phyloP scores from a whole-genome alignment of 2,888 invertebrate genomes.

The Troides helena region DNA sequence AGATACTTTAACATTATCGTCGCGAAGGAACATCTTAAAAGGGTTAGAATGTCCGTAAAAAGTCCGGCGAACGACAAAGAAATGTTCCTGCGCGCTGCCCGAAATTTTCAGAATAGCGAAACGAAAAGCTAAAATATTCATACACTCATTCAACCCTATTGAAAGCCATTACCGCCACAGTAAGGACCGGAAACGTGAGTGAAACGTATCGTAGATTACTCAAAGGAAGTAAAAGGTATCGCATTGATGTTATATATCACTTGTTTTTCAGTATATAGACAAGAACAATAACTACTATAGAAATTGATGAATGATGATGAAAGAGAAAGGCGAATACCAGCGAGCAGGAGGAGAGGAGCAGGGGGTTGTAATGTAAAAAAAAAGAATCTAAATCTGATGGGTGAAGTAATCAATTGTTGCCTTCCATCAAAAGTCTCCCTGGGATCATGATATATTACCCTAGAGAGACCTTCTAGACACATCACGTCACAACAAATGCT shows the following conservation, averaged over 20 bases:
- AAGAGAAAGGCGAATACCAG: too few species aligned
- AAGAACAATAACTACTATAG: too few species aligned
- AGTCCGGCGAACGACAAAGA: conserved; percentile 1
- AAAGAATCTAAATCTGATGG: too few species aligned
- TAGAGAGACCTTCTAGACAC: too few species aligned
- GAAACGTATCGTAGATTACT: not conserved
- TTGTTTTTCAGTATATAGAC: not conserved
- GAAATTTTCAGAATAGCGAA: conserved; percentile 4
- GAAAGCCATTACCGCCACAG: conserved; percentile 21
- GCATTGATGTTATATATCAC: not conserved
- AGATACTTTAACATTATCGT: not conserved
- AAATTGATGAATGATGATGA: too few species aligned
- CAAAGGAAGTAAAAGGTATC: not conserved
- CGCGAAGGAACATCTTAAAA: conserved; percentile 12
- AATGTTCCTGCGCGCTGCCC: conserved; percentile 12
- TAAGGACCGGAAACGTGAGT: conserved; percentile 15
- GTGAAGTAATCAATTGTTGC: too few species aligned
- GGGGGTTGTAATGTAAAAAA: too few species aligned
- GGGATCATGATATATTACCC: too few species aligned
- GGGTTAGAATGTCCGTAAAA: conserved; percentile 14
- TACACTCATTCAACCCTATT: conserved; percentile 23
- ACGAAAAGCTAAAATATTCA: conserved; percentile 23
- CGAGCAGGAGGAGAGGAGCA: too few species aligned
- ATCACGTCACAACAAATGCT: too few species aligned
- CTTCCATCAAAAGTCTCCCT: too few species aligned